phyloP scores from a whole-genome alignment of 2,888 invertebrate genomes.

The Atrina japonica region DNA sequence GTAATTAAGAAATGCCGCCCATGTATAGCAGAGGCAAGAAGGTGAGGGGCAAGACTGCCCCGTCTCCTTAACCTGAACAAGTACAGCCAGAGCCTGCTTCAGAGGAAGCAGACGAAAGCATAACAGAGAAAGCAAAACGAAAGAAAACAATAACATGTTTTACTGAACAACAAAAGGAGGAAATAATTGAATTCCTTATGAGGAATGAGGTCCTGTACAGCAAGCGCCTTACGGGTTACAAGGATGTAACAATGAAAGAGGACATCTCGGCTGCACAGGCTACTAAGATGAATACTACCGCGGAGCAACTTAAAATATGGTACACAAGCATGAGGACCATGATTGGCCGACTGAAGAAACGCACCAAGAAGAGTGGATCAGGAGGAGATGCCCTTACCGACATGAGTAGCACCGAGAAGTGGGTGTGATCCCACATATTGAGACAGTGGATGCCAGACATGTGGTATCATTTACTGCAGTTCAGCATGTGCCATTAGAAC shows the following conservation, averaged over 20 bases:
- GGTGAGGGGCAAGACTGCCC: too few relatives aligned
- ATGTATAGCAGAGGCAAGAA: not conserved
- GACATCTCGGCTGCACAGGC: slow-evolving; percentile 30
- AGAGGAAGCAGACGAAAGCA: slow-evolving; percentile 8
- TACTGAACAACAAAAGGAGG: too few relatives aligned
- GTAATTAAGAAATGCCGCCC: slow-evolving; percentile 6
- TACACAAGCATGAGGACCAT: slow-evolving; percentile 30
- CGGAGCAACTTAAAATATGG: slow-evolving; percentile 24
- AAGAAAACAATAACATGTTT: slow-evolving; percentile 16
- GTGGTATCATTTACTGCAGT: slow-evolving; percentile 34
- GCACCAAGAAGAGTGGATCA: slow-evolving; percentile 4
- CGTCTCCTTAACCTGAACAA: slow-evolving; percentile 1
- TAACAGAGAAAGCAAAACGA: slow-evolving; percentile 9
- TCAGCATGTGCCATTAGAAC: slow-evolving; percentile 27
- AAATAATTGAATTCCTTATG: slow-evolving; percentile 12
- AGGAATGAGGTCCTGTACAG: slow-evolving; percentile 19
- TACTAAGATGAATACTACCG: slow-evolving; percentile 24
- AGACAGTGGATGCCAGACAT: slow-evolving; percentile 37
- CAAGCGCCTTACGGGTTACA: too few relatives aligned
- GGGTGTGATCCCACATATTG: too few relatives aligned
- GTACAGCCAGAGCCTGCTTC: slow-evolving; percentile 14
- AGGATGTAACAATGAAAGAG: slow-evolving; percentile 25
- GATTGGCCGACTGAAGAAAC: slow-evolving; percentile 37
- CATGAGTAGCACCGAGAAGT: too few relatives aligned
- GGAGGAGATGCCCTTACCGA: slow-evolving; percentile 30